Percentiles rank a stretch among this genome's conserved stretches.
Conservation (phyloP, 2,113 vertebrate species). For the Chaetodon trifascialis region DNA sequence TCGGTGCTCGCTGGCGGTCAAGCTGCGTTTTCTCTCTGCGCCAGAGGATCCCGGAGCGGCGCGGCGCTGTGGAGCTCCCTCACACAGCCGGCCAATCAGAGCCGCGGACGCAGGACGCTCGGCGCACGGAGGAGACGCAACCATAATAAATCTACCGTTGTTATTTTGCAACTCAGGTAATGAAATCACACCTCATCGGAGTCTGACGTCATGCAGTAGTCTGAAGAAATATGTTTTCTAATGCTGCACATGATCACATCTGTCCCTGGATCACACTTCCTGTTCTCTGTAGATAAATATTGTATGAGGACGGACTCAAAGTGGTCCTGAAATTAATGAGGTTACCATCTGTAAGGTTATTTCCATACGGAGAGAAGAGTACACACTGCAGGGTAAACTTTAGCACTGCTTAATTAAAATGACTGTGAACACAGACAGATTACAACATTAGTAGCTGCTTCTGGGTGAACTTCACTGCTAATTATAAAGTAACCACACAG, state of each 20-base stretch:
- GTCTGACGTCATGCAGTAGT: constrained; percentile 64
- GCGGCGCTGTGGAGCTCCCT: constrained; percentile 69
- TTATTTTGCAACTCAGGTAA: constrained; percentile 70
- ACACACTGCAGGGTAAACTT: too few species aligned
- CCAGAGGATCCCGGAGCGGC: constrained; percentile 67
- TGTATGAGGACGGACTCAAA: not conserved
- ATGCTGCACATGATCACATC: not conserved
- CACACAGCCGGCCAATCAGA: constrained; percentile 70
- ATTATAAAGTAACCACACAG: too few species aligned
- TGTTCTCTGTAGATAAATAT: not conserved
- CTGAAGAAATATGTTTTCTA: constrained; percentile 3
- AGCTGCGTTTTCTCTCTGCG: constrained; percentile 75
- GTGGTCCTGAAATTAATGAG: not conserved
- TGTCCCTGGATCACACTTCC: not conserved
- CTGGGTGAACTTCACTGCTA: too few species aligned
- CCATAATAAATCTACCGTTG: constrained; percentile 55
- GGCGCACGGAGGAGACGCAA: constrained; percentile 55
- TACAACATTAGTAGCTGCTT: not conserved
- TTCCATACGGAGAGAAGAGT: not conserved
- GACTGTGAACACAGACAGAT: not conserved
- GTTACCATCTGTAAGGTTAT: not conserved
- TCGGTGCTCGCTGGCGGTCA: constrained; percentile 62
- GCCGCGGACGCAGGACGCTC: constrained; percentile 66
- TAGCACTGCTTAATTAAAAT: not conserved
- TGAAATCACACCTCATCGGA: constrained; percentile 74